Conservation (phyloP, 2,113 vertebrate species). For the Struthio camelus region DNA sequence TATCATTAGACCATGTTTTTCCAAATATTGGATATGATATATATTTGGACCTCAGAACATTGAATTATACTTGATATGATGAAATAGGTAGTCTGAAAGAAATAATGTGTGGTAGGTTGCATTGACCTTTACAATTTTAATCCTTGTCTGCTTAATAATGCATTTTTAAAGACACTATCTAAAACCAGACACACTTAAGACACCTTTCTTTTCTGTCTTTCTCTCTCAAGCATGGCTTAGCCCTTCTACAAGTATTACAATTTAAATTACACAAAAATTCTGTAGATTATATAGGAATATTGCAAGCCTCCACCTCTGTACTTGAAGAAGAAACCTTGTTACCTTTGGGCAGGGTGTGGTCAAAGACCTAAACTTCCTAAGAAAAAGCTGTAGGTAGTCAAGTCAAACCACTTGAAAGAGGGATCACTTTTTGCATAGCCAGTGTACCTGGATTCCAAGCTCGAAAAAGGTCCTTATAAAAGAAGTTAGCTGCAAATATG, state of each 20-base stretch:
- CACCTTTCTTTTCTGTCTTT: background rate
- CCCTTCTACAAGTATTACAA: constrained; percentile 21
- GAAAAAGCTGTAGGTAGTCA: background rate
- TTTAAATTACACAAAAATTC: background rate
- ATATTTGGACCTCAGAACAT: background rate
- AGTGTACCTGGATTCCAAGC: background rate
- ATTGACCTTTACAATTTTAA: constrained; percentile 28
- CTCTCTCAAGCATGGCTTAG: background rate
- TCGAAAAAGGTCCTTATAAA: background rate
- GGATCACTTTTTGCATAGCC: background rate
- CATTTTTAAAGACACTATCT: background rate
- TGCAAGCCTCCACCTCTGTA: background rate
- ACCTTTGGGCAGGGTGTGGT: background rate
- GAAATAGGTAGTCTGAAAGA: background rate
- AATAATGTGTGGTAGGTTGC: constrained; percentile 4
- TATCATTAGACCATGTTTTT: background rate
- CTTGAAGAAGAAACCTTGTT: background rate
- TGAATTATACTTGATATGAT: background rate
- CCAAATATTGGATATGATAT: background rate
- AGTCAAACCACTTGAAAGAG: background rate
- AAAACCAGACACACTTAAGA: constrained; percentile 5
- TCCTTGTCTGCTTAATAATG: background rate
- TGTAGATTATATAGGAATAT: background rate
- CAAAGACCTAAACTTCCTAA: background rate
- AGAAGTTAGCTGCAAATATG: background rate